Evolutionary conservation across 2,888 invertebrate genomes (phyloP).

Genomic region (Amorpha juglandis): DNA sequence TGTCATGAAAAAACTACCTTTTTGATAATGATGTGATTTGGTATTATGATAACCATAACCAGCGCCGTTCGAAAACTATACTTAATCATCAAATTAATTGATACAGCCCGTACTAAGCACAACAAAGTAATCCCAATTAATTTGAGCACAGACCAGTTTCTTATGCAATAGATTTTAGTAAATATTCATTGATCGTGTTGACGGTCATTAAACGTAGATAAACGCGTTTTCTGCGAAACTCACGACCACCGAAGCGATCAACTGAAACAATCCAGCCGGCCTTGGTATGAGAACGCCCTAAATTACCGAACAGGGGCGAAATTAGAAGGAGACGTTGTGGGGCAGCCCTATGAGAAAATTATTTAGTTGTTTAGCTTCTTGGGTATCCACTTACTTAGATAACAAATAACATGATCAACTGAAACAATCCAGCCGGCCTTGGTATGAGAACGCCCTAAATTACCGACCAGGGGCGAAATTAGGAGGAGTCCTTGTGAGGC

Average conservation of each 20-base stretch:
- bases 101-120: neutral
- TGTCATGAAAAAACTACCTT: neutral
- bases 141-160: neutral
- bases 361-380: neutral
- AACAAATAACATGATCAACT: too few species aligned
- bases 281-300: conserved; percentile 13
- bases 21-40: neutral
- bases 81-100: too few species aligned
- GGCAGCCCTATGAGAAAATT: neutral
- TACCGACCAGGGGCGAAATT: neutral
- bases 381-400: too few species aligned
- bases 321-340: neutral
- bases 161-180: conserved; percentile 21
- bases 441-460: conserved; percentile 9
- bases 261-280: conserved; percentile 20
- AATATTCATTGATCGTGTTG: conserved; percentile 14
- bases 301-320: conserved; percentile 1
- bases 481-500: neutral
- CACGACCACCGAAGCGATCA: neutral
- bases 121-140: neutral
- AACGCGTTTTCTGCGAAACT: neutral
- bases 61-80: too few species aligned
- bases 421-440: too few species aligned
- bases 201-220: conserved; percentile 2
- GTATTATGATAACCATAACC: too few species aligned